A percentile compares a stretch with the other conserved stretches of the same genome.
Evolutionary conservation across 2,113 vertebrate species (phyloP).

Genomic region (Sylvia atricapilla): DNA sequence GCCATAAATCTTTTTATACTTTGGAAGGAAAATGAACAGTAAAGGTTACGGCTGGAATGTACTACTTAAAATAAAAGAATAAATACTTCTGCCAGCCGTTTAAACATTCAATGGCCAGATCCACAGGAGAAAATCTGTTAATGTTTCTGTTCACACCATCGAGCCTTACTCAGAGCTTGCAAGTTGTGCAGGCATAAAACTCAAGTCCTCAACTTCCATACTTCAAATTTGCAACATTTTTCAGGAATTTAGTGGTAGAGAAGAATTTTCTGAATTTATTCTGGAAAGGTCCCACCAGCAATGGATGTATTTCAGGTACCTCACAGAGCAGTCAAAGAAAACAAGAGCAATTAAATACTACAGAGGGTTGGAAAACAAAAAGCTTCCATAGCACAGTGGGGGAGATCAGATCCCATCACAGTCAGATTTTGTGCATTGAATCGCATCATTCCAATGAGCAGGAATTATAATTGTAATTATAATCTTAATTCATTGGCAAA

Average conservation of each 20-base stretch:
- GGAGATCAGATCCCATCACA: neutral
- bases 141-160: neutral
- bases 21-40: neutral
- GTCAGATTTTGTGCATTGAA: neutral
- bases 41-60: conserved; percentile 18
- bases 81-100: conserved; percentile 29
- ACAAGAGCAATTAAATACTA: neutral
- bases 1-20: neutral
- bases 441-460: neutral
- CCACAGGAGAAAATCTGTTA: neutral
- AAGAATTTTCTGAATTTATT: neutral
- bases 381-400: neutral
- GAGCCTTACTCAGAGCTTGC: neutral
- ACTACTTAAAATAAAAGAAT: neutral
- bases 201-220: neutral
- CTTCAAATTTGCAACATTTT: neutral
- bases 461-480: neutral
- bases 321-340: neutral
- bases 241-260: neutral
- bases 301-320: neutral
- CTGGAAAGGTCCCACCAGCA: neutral
- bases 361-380: neutral
- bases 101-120: neutral
- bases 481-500: neutral
- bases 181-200: neutral